These are phyloP conservation scores for Sylvilagus floridanus DNA, from an alignment of 2,797 vertebrate species.

Conservation along the genomic window DNA sequence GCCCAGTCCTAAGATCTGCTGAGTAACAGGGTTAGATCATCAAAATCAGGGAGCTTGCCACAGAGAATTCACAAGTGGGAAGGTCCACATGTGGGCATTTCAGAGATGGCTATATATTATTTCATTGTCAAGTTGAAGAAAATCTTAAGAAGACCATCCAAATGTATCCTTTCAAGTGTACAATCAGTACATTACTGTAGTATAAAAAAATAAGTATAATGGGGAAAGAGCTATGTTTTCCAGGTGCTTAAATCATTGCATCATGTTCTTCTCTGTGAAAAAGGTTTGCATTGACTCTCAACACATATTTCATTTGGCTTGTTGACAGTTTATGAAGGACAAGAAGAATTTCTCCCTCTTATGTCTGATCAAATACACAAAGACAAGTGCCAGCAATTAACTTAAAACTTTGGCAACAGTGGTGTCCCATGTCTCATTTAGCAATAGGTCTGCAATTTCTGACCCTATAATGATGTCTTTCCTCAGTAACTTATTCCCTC, in stretches of 20 bases:
- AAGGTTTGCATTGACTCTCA: conserved; percentile 73
- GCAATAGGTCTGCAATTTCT: conserved; percentile 10
- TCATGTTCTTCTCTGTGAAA: conserved; percentile 79
- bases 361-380: conserved; percentile 80
- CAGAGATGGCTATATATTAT: background rate
- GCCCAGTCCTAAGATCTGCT: background rate
- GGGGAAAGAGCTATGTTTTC: conserved; percentile 75
- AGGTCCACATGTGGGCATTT: background rate
- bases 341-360: conserved; percentile 80
- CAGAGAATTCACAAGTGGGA: background rate
- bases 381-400: conserved; percentile 85
- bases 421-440: background rate
- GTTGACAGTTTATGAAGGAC: conserved; percentile 81
- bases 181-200: conserved; percentile 38
- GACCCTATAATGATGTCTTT: background rate
- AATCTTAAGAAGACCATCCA: conserved; percentile 11
- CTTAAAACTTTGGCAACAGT: conserved; percentile 75
- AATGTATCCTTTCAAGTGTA: conserved; percentile 41
- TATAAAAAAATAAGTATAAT: conserved; percentile 2
- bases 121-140: conserved; percentile 43
- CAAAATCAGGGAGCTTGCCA: background rate
- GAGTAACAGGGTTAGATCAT: background rate
- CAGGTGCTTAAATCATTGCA: conserved; percentile 77
- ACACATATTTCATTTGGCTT: conserved; percentile 70
- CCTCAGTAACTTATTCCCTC: conserved; percentile 45